Conservation (phyloP, 2,113 vertebrate genomes). For the Petrocephalus zakoni region DNA sequence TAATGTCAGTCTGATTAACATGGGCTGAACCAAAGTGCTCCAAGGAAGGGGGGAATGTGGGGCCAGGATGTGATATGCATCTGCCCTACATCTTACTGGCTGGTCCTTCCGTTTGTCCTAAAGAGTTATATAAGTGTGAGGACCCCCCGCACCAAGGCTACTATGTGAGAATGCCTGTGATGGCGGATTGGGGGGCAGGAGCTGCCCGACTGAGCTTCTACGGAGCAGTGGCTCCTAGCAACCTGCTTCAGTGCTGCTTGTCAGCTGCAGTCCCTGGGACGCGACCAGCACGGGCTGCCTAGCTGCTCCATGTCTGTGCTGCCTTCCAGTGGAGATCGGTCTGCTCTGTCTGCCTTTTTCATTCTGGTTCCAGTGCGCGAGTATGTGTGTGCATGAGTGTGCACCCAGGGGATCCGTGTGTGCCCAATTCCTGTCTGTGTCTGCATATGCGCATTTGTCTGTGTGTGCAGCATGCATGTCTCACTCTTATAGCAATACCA, state of each 20-base stretch:
- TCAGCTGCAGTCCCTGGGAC: background rate
- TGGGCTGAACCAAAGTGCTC: conserved; percentile 24
- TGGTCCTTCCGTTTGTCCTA: conserved; percentile 41
- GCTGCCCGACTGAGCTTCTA: background rate
- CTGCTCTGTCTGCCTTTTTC: conserved; percentile 1
- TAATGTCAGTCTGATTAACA: conserved; percentile 49
- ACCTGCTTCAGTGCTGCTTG: background rate
- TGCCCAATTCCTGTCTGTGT: background rate
- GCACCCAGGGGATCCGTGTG: background rate
- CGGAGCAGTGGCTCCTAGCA: background rate
- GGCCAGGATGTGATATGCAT: background rate
- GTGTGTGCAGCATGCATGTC: background rate
- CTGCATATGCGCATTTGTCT: background rate
- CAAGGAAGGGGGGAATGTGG: conserved; percentile 29
- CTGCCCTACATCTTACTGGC: conserved; percentile 39
- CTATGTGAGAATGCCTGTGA: background rate
- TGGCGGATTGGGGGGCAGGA: background rate
- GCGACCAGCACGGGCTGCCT: background rate
- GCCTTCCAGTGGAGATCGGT: background rate
- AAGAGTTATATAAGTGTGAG: conserved; percentile 49
- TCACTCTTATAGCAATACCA: background rate
- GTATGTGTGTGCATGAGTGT: background rate
- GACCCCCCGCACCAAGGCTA: conserved; percentile 17
- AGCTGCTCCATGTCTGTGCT: background rate
- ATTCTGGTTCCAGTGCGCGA: background rate